These are phyloP conservation scores for Lathronympha strigana DNA, from an alignment of 2,888 invertebrate species.

Conservation along the genomic window DNA sequence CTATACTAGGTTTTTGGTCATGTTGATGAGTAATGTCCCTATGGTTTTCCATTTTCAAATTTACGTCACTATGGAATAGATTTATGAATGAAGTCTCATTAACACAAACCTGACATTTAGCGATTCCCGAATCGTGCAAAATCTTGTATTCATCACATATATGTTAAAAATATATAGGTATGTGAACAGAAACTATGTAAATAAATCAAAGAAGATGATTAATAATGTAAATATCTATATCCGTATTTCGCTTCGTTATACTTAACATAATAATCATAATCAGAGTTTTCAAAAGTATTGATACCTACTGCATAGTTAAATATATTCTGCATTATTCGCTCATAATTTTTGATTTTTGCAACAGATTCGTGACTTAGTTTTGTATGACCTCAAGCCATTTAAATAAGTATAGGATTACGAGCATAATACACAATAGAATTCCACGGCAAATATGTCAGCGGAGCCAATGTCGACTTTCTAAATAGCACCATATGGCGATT, in stretches of 20 bases:
- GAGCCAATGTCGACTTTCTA: conserved; percentile 29
- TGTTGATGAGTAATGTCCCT: too few species aligned
- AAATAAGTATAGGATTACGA: conserved; percentile 15
- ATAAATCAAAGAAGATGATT: neutral
- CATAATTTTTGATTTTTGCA: conserved; percentile 4
- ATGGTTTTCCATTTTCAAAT: neutral
- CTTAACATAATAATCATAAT: neutral
- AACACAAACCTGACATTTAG: neutral
- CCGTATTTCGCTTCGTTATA: neutral
- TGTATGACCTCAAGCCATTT: conserved; percentile 5
- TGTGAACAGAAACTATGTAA: neutral
- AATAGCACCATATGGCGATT: conserved; percentile 22
- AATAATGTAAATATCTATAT: neutral
- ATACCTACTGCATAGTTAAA: too few species aligned
- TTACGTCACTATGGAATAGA: neutral
- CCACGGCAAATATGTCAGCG: conserved; percentile 25
- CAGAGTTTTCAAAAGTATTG: too few species aligned
- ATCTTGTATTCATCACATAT: neutral
- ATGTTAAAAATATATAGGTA: neutral
- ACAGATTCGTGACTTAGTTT: neutral
- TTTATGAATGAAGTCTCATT: neutral
- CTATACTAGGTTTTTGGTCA: neutral
- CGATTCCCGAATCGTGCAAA: neutral
- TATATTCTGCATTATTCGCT: neutral
- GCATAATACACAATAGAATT: conserved; percentile 23